These are phyloP conservation scores for Heterohyrax brucei DNA, from an alignment of 2,797 vertebrate genomes.

Conservation along the genomic window DNA sequence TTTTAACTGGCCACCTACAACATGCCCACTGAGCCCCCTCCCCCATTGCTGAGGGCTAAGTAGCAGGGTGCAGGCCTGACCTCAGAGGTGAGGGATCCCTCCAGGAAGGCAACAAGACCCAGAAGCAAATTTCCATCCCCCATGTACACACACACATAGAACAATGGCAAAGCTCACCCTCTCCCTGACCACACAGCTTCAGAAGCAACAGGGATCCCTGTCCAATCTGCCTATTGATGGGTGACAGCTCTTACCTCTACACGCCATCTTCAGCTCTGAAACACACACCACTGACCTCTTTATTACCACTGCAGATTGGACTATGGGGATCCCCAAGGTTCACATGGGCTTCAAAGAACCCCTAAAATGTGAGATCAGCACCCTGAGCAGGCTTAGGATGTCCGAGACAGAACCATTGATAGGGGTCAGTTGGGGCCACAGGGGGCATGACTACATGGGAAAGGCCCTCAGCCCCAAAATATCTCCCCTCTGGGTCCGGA, in stretches of 20 bases:
- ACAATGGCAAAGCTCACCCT: not conserved
- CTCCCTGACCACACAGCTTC: not conserved
- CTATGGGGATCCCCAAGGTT: not conserved
- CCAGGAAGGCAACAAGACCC: not conserved
- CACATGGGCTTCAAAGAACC: not conserved
- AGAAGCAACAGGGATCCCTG: not conserved
- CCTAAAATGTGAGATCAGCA: not conserved
- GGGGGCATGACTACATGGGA: slow-evolving; percentile 12
- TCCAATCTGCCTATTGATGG: not conserved
- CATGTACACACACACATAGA: too few species aligned
- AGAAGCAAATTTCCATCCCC: accelerated
- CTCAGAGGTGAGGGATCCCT: not conserved
- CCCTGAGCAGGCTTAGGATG: not conserved
- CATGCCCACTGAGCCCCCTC: not conserved
- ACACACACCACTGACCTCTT: slow-evolving; percentile 63
- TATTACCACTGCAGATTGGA: not conserved
- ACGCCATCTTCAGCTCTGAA: slow-evolving; percentile 23
- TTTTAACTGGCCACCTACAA: not conserved
- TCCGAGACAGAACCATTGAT: not conserved
- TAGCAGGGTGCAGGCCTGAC: not conserved
- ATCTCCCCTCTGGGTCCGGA: slow-evolving; percentile 54
- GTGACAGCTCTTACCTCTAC: not conserved
- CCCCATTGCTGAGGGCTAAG: not conserved
- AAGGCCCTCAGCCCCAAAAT: slow-evolving; percentile 80
- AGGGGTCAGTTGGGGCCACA: not conserved